phyloP scores from a whole-genome alignment of 2,113 vertebrate species.

The Ptyas mucosa region DNA sequence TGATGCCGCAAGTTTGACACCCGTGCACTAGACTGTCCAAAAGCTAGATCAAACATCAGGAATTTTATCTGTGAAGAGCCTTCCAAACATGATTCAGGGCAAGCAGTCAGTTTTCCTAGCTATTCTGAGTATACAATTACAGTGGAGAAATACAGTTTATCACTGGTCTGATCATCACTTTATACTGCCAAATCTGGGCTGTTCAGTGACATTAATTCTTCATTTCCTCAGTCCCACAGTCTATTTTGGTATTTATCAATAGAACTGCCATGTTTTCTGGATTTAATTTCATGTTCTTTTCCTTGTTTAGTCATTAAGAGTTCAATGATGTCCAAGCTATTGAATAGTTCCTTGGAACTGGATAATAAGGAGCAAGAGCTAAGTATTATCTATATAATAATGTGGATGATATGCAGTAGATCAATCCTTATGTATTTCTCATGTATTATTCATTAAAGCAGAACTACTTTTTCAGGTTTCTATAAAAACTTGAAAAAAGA shows the following conservation, averaged over 20 bases:
- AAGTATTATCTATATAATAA: background rate
- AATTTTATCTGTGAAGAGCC: background rate
- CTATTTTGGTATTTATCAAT: background rate
- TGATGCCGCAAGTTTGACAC: no score
- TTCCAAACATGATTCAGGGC: background rate
- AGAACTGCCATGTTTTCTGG: background rate
- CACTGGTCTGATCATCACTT: background rate
- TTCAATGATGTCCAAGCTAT: background rate
- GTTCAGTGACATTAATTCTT: background rate
- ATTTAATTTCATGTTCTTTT: background rate
- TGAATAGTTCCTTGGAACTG: background rate
- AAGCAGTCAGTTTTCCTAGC: background rate
- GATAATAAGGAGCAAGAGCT: background rate
- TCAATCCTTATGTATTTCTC: background rate
- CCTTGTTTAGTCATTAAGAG: background rate
- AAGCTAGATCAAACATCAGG: background rate
- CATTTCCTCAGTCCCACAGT: background rate
- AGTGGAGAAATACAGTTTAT: background rate
- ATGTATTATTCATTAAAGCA: background rate
- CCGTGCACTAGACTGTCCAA: background rate
- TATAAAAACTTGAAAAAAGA: background rate
- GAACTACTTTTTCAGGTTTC: background rate
- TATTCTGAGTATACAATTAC: background rate
- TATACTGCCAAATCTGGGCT: background rate
- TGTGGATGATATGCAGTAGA: background rate